These are phyloP conservation scores for Torymus tubicola DNA, from an alignment of 2,888 invertebrate species.

Conservation along the genomic window DNA sequence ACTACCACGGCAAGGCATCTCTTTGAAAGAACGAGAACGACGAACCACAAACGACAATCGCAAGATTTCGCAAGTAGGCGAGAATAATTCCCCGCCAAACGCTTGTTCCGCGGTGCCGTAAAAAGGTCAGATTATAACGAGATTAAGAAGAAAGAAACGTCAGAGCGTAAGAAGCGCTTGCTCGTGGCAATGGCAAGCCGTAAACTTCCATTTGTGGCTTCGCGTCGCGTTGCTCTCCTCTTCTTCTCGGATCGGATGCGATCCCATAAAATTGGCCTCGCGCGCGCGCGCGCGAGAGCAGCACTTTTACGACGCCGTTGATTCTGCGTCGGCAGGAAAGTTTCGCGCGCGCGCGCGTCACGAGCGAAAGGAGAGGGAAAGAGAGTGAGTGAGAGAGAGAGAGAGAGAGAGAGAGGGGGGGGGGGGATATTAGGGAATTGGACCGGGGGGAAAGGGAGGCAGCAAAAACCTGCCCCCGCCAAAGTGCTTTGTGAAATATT, in stretches of 20 bases:
- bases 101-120: constrained; percentile 2
- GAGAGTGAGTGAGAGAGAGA: no score
- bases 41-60: no score
- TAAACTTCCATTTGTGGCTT: constrained; percentile 56
- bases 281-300: not conserved
- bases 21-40: no score
- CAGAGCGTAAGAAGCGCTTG: constrained; percentile 34
- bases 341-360: not conserved
- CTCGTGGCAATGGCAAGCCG: constrained; percentile 4
- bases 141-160: constrained; percentile 49
- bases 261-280: constrained; percentile 59
- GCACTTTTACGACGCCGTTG: constrained; percentile 47
- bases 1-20: no score
- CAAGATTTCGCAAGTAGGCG: no score
- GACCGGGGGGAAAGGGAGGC: not conserved
- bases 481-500: constrained; percentile 2
- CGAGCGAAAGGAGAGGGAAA: no score
- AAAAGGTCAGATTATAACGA: constrained; percentile 36
- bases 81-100: no score
- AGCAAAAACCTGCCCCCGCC: not conserved
- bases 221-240: constrained; percentile 34
- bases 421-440: no score
- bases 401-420: no score
- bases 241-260: constrained; percentile 53
- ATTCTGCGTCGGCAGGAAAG: constrained; percentile 32